Base-by-base conservation (phyloP, 2,888 invertebrate species). In the Plusia festucae region DNA sequence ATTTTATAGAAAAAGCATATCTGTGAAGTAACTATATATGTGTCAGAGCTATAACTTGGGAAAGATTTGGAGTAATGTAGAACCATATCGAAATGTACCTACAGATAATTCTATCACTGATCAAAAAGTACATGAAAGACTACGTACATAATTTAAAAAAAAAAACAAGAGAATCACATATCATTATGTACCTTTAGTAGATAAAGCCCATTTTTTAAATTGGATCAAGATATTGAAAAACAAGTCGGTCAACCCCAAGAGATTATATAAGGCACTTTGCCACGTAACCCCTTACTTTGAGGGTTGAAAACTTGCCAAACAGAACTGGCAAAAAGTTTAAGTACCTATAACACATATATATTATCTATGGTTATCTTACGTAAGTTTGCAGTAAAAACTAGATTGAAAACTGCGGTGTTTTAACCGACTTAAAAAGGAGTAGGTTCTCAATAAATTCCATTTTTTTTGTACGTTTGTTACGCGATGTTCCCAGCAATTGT, bases 271-370 rank as follows among this genome's bases (percentile, higher is more conserved):
- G 2, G 18, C 49, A 57, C 30, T 60, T 30, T 9, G 13, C 13
- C 16, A 11, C 18, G 7, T 11, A 2, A 6, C 46, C 18, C 11
- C 11, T 2, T 8, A 62, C 61, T 44, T 57, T 8, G n/a, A 55
- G 40, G 34, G 30, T 74, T 74, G 74, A 73, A 74, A 65, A 62
- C 65, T 65, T 73, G 73, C 73, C 73, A 73, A 74, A 60, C 27
- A 16, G 34, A 13, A 13, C 30, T 52, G 13, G 40, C 8, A 22
- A 63, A 34, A 30, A 55, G 11, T 64, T 56, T 15, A 18, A 40
- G n/a, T n/a, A n/a, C n/a, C 53, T 55, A 51, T 57, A 30, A 30
- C 9, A 24, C 32, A 30, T n/a, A 22, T 30, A n/a, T n/a, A n/a
- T n/a, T n/a, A 24, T 30, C 30, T 20, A 46, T 69, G 61, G 51